phyloP scores from a whole-genome alignment of 1,140 invertebrate genomes.

The Drosophila mayri region DNA sequence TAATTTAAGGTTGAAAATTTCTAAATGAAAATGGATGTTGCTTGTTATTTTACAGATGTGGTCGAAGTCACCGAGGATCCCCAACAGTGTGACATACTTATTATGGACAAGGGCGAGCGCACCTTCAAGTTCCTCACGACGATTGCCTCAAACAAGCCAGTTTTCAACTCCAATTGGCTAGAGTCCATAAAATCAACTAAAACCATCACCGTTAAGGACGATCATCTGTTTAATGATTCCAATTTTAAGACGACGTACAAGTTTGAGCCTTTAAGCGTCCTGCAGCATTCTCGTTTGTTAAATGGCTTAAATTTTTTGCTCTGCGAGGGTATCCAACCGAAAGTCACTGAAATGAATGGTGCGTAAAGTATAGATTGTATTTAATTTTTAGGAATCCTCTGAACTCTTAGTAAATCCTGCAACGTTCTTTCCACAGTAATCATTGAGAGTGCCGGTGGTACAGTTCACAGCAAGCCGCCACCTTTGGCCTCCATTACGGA shows the following conservation, averaged over 20 bases:
- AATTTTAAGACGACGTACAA: constrained; percentile 36
- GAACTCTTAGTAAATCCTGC: neutral
- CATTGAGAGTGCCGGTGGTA: constrained; percentile 55
- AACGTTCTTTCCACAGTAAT: constrained; percentile 31
- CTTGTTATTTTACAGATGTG: constrained; percentile 19
- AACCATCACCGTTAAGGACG: constrained; percentile 22
- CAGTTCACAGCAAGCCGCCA: constrained; percentile 18
- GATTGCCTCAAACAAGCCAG: constrained; percentile 54
- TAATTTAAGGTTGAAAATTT: neutral
- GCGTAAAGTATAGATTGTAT: neutral
- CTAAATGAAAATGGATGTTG: neutral
- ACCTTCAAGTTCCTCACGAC: constrained; percentile 62
- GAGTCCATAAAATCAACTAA: constrained; percentile 23
- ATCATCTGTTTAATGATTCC: constrained; percentile 55
- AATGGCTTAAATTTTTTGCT: constrained; percentile 47
- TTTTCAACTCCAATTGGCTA: constrained; percentile 50
- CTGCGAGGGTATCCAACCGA: constrained; percentile 51
- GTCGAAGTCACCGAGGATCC: constrained; percentile 56
- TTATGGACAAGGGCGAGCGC: constrained; percentile 70
- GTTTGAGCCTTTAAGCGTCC: constrained; percentile 43
- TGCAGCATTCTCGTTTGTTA: constrained; percentile 31
- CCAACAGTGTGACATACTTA: constrained; percentile 41
- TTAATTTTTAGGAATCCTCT: neutral
- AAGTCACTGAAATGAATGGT: constrained; percentile 49
- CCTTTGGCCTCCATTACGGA: neutral